A percentile compares a stretch with the other conserved stretches of the same genome.
phyloP scores from a whole-genome alignment of 2,797 vertebrate species.

The Linurgus olivaceus region DNA sequence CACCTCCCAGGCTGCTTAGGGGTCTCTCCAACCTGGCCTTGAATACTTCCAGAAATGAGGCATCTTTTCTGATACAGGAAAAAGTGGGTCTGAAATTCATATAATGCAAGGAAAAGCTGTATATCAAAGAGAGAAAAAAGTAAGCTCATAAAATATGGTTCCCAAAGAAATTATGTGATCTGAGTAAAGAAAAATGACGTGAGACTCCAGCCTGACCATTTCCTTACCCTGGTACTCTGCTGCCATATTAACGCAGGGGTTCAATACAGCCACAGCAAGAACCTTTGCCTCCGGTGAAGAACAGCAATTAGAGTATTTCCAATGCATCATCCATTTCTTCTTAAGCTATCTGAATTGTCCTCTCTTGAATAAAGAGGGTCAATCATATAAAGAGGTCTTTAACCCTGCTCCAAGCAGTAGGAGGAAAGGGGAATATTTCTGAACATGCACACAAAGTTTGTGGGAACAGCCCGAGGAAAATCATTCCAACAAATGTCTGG shows the following conservation, averaged over 20 bases:
- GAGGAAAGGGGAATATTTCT: not conserved
- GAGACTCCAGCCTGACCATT: not conserved
- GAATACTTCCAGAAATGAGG: not conserved
- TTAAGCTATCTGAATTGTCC: not conserved
- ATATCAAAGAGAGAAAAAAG: not conserved
- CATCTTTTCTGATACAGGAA: not conserved
- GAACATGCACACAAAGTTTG: not conserved
- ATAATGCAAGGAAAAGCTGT: not conserved
- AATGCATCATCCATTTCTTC: not conserved
- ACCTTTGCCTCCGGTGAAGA: not conserved
- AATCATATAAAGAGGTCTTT: not conserved
- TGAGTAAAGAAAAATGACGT: not conserved
- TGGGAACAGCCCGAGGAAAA: constrained; percentile 1
- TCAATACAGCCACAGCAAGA: not conserved
- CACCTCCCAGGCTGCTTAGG: not conserved
- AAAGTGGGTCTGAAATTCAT: rapidly evolving
- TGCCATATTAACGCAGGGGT: not conserved
- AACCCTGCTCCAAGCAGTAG: not conserved
- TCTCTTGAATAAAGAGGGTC: not conserved
- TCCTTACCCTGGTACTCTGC: not conserved
- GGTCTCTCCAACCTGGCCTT: not conserved
- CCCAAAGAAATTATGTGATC: not conserved
- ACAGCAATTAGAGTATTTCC: constrained; percentile 4
- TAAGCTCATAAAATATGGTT: not conserved
- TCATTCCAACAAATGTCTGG: not conserved